phyloP scores from a whole-genome alignment of 2,888 invertebrate species.

The Lycaena phlaeas region DNA sequence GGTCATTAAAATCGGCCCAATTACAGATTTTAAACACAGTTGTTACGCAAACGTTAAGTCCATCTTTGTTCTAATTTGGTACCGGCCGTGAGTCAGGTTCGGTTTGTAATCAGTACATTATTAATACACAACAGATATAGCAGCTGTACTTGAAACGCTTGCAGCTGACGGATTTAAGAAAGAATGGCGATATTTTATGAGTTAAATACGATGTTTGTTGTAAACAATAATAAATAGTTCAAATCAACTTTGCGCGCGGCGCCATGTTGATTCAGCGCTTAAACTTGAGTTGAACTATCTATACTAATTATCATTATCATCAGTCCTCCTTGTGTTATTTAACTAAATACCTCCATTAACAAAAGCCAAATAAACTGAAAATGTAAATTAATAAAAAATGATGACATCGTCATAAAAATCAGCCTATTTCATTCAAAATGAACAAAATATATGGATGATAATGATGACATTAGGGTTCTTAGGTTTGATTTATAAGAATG shows the following conservation, averaged over 20 bases:
- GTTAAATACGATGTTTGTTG: no score
- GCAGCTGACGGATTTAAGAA: not conserved
- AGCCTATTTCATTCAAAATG: no score
- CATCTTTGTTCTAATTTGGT: constrained; percentile 3
- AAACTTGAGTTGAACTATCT: not conserved
- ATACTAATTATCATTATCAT: not conserved
- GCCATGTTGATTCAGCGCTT: no score
- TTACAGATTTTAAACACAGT: not conserved
- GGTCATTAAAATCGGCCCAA: not conserved
- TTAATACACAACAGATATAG: constrained; percentile 1
- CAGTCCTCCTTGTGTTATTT: no score
- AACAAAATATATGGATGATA: no score
- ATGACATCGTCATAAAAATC: no score
- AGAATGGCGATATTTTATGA: not conserved
- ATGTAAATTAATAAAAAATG: no score
- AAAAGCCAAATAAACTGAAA: no score
- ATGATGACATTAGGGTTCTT: no score
- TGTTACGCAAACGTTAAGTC: constrained; percentile 5
- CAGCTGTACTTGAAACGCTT: constrained; percentile 1
- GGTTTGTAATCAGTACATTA: constrained; percentile 4
- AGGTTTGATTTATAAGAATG: no score
- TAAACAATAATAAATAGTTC: not conserved
- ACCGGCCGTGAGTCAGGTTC: not conserved
- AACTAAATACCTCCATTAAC: no score
- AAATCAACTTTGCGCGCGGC: not conserved